Evolutionary conservation across 2,888 invertebrate genomes (phyloP), one percentile per base, ranked within the genome.

Genomic region (Liopterus haemorrhoidalis): DNA sequence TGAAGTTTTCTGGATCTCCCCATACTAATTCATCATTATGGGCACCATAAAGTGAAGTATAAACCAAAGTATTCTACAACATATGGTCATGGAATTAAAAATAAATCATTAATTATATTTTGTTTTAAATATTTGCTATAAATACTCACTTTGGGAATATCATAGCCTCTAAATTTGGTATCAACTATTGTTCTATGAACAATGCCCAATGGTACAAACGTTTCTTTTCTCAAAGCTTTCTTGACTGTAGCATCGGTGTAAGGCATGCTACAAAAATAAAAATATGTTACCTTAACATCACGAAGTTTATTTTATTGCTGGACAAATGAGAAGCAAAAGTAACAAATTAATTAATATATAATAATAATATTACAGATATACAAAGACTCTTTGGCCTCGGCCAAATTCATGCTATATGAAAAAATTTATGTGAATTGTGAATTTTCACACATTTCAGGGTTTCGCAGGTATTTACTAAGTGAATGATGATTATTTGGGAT

Each of bases 81-180:
- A 14, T 15, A 24, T 22, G 3, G 21, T 12, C 14, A 36, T 24
- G 11, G 2, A 2, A 20, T 19, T 4, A 36, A n/a, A 25, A 3
- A 25, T 5, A 2, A 5, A 25, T 2, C 25, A 25, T 3, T 11
- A 12, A 3, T 3, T 11, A 25, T 25, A 3, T 3, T 12, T 25
- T 3, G 3, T 11, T 2, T 2, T 25, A 5, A 11, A 5, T 12
- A 25, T n/a, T 3, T n/a, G 12, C 25, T 11, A 12, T 25, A 12
- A 3, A 45, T 19, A 47, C 43, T 58, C 66, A 81, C 83, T 71
- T 85, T 81, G 15, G 85, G 86, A 59, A 86, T 81, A 39, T 70
- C 67, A 58, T 81, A 81, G 28, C 85, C 86, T 52, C 76, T 73
- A 0, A 88, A 67, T 0, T 67, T 72, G 0, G 85, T 85, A 49